Conservation (phyloP, 2,888 invertebrate genomes). For the Epinotia nisella region DNA sequence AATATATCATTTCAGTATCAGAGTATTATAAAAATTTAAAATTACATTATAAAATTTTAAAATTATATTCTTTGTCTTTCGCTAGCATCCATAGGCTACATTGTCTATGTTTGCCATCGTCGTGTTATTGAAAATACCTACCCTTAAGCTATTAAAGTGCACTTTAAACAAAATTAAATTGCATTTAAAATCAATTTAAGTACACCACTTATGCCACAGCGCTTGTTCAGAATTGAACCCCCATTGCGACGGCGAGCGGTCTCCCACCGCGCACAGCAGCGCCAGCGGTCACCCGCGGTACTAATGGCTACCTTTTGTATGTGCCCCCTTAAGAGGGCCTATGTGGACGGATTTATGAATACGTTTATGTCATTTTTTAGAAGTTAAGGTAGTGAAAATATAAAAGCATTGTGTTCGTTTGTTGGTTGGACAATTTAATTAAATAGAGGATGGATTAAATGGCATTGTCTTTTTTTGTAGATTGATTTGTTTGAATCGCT, state of each 20-base stretch:
- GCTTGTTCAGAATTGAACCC: slow-evolving; percentile 37
- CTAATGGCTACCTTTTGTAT: slow-evolving; percentile 42
- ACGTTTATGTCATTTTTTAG: not conserved
- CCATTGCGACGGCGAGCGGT: slow-evolving; percentile 35
- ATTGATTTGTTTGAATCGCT: not conserved
- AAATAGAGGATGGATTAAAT: no score
- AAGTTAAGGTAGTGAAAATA: not conserved
- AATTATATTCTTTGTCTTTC: no score
- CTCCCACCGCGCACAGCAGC: slow-evolving; percentile 43
- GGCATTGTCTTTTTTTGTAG: not conserved
- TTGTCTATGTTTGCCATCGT: no score
- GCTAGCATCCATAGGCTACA: no score
- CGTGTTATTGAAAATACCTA: no score
- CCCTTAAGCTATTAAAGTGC: not conserved
- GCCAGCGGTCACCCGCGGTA: slow-evolving; percentile 34
- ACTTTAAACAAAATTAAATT: slow-evolving; percentile 27
- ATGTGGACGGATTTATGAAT: not conserved
- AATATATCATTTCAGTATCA: no score
- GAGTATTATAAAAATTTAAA: no score
- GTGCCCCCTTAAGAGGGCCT: not conserved
- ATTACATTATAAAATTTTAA: no score
- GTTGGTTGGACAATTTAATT: not conserved
- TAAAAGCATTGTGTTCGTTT: not conserved
- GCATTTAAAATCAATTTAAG: slow-evolving; percentile 49
- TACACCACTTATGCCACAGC: slow-evolving; percentile 48